Evolutionary conservation across 2,888 invertebrate genomes (phyloP).

Genomic region (Stenotaenia linearis): DNA sequence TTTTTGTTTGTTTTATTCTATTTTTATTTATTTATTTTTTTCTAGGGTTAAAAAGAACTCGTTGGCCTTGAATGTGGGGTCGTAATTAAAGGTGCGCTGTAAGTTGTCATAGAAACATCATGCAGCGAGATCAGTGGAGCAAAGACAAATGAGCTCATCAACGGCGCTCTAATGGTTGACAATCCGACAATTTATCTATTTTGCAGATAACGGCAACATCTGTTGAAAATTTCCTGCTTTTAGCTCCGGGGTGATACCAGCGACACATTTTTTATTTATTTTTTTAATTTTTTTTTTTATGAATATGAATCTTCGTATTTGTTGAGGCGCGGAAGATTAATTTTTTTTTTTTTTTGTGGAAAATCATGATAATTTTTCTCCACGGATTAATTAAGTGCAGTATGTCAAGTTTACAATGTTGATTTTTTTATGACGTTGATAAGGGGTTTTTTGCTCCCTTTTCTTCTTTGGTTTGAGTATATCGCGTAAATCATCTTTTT

Average conservation of each 20-base stretch:
- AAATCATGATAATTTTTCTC: constrained; percentile 30
- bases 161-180: neutral
- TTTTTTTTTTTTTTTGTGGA: neutral
- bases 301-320: neutral
- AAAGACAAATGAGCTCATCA: constrained; percentile 11
- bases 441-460: constrained; percentile 14
- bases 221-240: constrained; percentile 7
- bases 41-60: neutral
- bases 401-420: constrained; percentile 32
- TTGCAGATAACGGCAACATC: neutral
- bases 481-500: constrained; percentile 29
- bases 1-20: neutral
- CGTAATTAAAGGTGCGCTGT: neutral
- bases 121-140: neutral
- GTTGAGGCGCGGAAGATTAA: neutral
- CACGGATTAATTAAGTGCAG: constrained; percentile 32
- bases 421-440: constrained; percentile 31
- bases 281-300: neutral
- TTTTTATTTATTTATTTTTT: neutral
- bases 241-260: neutral
- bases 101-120: neutral
- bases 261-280: neutral
- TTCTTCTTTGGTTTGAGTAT: neutral
- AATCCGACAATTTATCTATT: constrained; percentile 19
- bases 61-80: neutral